These are phyloP conservation scores for Cyclura pinguis DNA, from an alignment of 2,797 vertebrate species.

Conservation along the genomic window DNA sequence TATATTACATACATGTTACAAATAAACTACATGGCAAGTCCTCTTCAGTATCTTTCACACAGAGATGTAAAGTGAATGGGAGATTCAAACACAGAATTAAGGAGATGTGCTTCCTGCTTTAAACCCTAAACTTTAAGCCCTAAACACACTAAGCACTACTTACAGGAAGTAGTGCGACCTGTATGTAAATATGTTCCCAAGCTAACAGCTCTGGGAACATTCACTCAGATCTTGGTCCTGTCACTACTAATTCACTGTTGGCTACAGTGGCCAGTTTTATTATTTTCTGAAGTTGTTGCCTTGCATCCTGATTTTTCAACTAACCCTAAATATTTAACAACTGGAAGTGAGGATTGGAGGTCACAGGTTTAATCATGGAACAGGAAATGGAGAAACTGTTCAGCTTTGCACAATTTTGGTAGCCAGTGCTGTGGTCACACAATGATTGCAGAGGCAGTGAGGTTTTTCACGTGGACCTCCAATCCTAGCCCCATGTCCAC, in stretches of 20 bases:
- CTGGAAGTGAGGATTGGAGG: slow-evolving; percentile 23
- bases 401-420: slow-evolving; percentile 29
- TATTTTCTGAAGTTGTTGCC: slow-evolving; percentile 5
- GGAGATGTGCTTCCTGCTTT: not conserved
- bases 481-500: not conserved
- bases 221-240: not conserved
- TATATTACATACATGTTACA: not conserved
- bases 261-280: not conserved
- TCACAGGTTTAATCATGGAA: slow-evolving; percentile 45
- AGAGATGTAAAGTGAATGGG: not conserved
- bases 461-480: slow-evolving; percentile 36
- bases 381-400: slow-evolving; percentile 29
- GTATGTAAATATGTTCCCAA: not conserved
- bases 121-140: too few relatives aligned
- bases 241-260: not conserved
- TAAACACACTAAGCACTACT: not conserved
- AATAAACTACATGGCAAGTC: not conserved
- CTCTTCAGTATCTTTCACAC: not conserved
- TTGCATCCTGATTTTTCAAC: slow-evolving; percentile 3
- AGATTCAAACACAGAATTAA: not conserved
- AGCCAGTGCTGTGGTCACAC: slow-evolving; percentile 37
- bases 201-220: not conserved
- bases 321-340: slow-evolving; percentile 7
- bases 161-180: not conserved
- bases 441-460: slow-evolving; percentile 14